phyloP scores from a whole-genome alignment of 2,113 vertebrate species.

The Balaeniceps rex region DNA sequence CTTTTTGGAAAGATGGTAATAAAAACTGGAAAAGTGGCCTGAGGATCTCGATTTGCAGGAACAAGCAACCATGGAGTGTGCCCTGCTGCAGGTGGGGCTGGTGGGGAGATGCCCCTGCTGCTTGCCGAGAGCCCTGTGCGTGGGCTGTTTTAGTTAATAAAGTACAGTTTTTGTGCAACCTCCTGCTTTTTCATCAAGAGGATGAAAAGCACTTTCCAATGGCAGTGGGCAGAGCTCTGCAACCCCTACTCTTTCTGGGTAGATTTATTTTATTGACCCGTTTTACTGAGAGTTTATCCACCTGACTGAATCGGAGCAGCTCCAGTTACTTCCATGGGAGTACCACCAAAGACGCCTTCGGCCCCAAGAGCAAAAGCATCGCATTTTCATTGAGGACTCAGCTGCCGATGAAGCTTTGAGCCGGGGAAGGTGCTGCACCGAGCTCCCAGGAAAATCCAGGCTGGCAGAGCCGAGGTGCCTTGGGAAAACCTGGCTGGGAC shows the following conservation, averaged over 20 bases:
- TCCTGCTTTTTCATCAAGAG: not conserved
- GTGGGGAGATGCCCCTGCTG: not conserved
- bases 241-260: not conserved
- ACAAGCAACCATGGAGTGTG: rapidly evolving
- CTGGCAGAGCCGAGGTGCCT: not conserved
- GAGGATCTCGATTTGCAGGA: not conserved
- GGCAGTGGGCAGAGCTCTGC: not conserved
- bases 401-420: rapidly evolving
- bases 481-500: not conserved
- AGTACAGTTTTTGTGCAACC: not conserved
- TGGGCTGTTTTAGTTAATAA: not conserved
- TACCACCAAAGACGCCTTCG: not conserved
- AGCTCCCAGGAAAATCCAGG: not conserved
- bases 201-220: not conserved
- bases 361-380: not conserved
- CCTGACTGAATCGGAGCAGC: not conserved
- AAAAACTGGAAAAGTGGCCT: not conserved
- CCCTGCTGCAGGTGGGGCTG: not conserved
- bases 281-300: not conserved
- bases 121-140: rapidly evolving
- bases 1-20: not conserved
- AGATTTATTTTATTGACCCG: not conserved
- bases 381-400: rapidly evolving
- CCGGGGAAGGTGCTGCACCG: not conserved
- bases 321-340: not conserved